phyloP scores from a whole-genome alignment of 2,888 invertebrate genomes.

The Pachycephus smyrnensis region DNA sequence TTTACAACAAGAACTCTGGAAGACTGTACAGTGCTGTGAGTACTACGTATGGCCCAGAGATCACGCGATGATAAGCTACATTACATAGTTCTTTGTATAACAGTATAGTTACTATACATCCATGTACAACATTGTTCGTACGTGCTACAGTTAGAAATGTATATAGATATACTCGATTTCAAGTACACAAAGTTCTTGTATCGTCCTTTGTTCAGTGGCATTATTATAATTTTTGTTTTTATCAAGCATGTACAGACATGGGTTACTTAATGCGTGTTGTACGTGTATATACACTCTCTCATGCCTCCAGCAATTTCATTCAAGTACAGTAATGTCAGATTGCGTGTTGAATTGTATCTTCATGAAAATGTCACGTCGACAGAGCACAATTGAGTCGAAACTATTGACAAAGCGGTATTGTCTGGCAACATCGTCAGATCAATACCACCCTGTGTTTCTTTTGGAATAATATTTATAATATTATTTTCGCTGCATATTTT shows the following conservation, averaged over 20 bases:
- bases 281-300: neutral
- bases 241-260: neutral
- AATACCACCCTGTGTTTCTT: neutral
- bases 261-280: neutral
- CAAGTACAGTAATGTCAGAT: neutral
- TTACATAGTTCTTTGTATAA: neutral
- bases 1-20: neutral
- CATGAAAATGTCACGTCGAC: neutral
- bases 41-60: conserved; percentile 3
- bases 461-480: neutral
- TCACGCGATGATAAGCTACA: conserved; percentile 3
- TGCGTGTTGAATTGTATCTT: neutral
- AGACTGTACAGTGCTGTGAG: conserved; percentile 6
- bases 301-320: neutral
- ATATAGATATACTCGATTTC: neutral
- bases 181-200: neutral
- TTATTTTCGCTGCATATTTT: neutral
- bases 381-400: neutral
- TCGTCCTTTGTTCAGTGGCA: neutral
- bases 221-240: neutral
- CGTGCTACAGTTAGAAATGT: conserved; percentile 1
- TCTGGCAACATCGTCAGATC: neutral
- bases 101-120: neutral
- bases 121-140: conserved; percentile 3
- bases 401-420: neutral